These are phyloP conservation scores for Chesias legatella DNA, from an alignment of 2,888 invertebrate species.

Conservation along the genomic window DNA sequence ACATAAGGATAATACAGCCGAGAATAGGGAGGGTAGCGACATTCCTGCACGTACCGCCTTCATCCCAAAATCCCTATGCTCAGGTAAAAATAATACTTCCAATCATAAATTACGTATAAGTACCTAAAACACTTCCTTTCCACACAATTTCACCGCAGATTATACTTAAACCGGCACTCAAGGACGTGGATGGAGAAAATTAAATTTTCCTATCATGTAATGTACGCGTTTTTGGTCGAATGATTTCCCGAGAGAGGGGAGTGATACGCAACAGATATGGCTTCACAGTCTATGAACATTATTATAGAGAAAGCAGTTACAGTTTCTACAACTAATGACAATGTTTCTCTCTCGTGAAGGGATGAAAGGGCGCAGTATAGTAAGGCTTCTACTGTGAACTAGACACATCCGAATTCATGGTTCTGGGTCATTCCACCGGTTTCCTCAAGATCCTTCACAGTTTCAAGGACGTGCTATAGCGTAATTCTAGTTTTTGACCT, in stretches of 20 bases:
- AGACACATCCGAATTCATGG: too few relatives aligned
- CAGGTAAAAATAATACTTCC: conserved; percentile 13
- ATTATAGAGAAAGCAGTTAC: too few relatives aligned
- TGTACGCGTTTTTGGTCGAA: conserved; percentile 38
- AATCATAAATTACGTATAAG: conserved; percentile 10
- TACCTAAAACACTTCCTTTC: conserved; percentile 17
- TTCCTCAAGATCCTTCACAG: too few relatives aligned
- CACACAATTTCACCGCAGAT: conserved; percentile 21
- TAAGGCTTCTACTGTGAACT: too few relatives aligned
- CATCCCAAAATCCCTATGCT: not conserved
- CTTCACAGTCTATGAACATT: not conserved
- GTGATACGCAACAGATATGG: conserved; percentile 38
- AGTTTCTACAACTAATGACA: too few relatives aligned
- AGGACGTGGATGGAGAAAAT: conserved; percentile 27
- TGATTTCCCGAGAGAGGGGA: conserved; percentile 61
- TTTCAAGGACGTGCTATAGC: too few relatives aligned
- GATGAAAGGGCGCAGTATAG: too few relatives aligned
- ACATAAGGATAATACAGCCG: too few relatives aligned
- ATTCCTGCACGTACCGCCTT: not conserved
- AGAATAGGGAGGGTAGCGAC: too few relatives aligned
- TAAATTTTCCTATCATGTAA: conserved; percentile 38
- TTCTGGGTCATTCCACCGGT: too few relatives aligned
- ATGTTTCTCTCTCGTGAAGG: too few relatives aligned
- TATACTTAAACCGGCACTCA: conserved; percentile 21
- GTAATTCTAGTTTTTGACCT: too few relatives aligned